Conservation (phyloP, 2,888 invertebrate species). For the Tridacna gigas region DNA sequence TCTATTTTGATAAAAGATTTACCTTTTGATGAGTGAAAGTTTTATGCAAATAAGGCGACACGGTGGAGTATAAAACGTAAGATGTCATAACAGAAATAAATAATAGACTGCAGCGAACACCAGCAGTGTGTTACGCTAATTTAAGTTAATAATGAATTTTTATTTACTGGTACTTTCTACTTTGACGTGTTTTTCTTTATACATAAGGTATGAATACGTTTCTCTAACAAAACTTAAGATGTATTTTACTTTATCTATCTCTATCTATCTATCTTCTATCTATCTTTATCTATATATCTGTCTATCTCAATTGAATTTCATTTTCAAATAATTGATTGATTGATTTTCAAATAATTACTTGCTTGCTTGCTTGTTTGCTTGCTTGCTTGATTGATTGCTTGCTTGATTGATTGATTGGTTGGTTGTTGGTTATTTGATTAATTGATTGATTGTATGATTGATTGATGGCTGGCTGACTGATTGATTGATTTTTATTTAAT, state of each 20-base stretch:
- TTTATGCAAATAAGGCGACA: neutral
- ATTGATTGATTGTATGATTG: too few relatives aligned
- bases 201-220: too few relatives aligned
- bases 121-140: neutral
- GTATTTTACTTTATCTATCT: neutral
- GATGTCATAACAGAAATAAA: slow-evolving; percentile 1
- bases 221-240: neutral
- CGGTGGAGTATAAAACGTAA: slow-evolving; percentile 15
- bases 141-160: neutral
- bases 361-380: neutral
- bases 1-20: too few relatives aligned
- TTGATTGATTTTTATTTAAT: too few relatives aligned
- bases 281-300: neutral
- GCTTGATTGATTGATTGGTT: too few relatives aligned
- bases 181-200: too few relatives aligned
- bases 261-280: neutral
- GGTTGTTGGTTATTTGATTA: neutral
- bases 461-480: too few relatives aligned
- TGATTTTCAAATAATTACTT: neutral
- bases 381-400: neutral
- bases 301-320: neutral
- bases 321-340: neutral
- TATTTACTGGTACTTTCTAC: too few relatives aligned
- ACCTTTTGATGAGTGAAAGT: neutral
- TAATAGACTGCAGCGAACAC: neutral